Evolutionary conservation across 2,797 vertebrate species (phyloP).

Genomic region (Aulostomus chinensis): DNA sequence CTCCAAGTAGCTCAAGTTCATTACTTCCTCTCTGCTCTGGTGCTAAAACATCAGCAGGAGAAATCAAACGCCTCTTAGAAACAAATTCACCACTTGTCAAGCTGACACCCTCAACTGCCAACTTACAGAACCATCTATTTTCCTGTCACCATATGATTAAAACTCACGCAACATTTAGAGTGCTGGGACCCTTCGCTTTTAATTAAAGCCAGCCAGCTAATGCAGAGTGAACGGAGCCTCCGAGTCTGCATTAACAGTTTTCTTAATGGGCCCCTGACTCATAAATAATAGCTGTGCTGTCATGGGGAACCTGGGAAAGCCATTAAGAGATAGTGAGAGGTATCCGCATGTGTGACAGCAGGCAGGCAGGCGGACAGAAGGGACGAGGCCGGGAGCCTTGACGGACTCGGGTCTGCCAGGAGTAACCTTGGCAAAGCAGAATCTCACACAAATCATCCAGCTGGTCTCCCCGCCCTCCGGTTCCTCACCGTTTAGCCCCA

Average conservation of each 20-base stretch:
- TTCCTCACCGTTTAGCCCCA: constrained; percentile 4
- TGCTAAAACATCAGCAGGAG: constrained; percentile 24
- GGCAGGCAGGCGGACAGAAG: constrained; percentile 37
- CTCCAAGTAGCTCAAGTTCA: constrained; percentile 17
- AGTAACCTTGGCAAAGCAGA: constrained; percentile 59
- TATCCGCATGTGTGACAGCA: constrained; percentile 40
- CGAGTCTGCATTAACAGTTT: constrained; percentile 46
- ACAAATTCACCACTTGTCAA: constrained; percentile 27
- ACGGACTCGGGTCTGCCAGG: constrained; percentile 40
- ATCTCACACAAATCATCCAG: constrained; percentile 52
- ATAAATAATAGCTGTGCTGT: constrained; percentile 70
- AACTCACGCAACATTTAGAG: constrained; percentile 9
- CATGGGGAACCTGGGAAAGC: constrained; percentile 62
- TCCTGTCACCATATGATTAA: constrained; percentile 16
- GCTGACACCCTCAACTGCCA: constrained; percentile 33
- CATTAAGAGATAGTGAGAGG: constrained; percentile 64
- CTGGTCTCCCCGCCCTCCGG: not conserved
- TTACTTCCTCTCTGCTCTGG: constrained; percentile 13
- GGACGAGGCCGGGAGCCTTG: constrained; percentile 26
- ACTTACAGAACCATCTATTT: constrained; percentile 4
- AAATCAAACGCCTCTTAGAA: constrained; percentile 60
- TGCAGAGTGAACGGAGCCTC: constrained; percentile 45
- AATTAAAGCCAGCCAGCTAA: constrained; percentile 63
- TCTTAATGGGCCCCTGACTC: constrained; percentile 48
- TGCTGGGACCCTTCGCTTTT: constrained; percentile 44